phyloP scores from a whole-genome alignment of 2,113 vertebrate genomes.

The Collichthys lucidus region DNA sequence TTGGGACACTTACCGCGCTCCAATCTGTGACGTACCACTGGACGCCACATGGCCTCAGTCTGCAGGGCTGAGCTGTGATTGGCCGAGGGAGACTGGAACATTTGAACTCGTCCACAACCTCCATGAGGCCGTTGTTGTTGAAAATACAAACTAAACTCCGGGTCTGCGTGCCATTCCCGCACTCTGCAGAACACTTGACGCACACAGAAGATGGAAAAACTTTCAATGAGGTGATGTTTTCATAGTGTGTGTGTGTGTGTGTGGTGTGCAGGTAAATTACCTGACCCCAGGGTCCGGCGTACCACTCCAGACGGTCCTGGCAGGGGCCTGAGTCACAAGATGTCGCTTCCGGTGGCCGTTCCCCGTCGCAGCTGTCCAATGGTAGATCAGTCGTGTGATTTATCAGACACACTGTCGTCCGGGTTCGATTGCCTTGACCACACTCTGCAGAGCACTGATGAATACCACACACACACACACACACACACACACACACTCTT shows the following conservation, averaged over 20 bases:
- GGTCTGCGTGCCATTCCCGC: constrained; percentile 86
- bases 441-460: constrained; percentile 92
- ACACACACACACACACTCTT: constrained; percentile 4
- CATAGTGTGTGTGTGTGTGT: not conserved
- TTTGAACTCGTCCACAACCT: constrained; percentile 76
- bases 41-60: constrained; percentile 80
- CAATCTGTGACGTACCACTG: constrained; percentile 87
- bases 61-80: constrained; percentile 82
- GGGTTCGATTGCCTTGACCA: constrained; percentile 85
- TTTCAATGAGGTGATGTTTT: constrained; percentile 2
- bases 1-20: constrained; percentile 81
- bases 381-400: constrained; percentile 91
- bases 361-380: constrained; percentile 90
- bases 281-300: constrained; percentile 92
- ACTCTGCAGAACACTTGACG: constrained; percentile 88
- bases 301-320: constrained; percentile 89
- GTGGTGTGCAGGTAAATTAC: constrained; percentile 72
- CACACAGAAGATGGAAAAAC: not conserved
- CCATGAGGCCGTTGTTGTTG: constrained; percentile 77
- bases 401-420: constrained; percentile 89
- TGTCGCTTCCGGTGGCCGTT: constrained; percentile 83
- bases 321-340: constrained; percentile 89
- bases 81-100: constrained; percentile 84
- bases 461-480: constrained; percentile 12
- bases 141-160: constrained; percentile 86